Percentiles rank a stretch among this genome's conserved stretches.
Conservation (phyloP, 64 coral and sea anemone species). For the Stichodactyla helianthus region DNA sequence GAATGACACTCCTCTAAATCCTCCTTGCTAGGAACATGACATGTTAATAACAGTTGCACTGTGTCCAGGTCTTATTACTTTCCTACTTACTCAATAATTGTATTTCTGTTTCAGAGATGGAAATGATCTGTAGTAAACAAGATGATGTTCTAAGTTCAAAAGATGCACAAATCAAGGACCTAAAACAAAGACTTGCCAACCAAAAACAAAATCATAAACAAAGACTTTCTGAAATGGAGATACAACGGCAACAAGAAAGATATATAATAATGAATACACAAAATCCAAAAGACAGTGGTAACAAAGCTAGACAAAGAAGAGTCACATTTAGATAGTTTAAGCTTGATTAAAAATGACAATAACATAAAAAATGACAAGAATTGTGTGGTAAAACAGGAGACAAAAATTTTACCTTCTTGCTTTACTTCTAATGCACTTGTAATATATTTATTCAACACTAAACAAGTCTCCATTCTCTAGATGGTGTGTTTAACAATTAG, state of each 20-base stretch:
- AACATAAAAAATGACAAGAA: not conserved
- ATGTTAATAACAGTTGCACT: no score
- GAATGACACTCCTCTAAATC: no score
- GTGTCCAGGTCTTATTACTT: no score
- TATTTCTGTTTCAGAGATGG: slow-evolving; percentile 74
- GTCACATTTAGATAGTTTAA: slow-evolving; percentile 65
- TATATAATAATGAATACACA: slow-evolving; percentile 79
- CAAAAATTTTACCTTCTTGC: not conserved
- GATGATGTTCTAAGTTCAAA: slow-evolving; percentile 87
- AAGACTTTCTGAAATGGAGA: slow-evolving; percentile 73
- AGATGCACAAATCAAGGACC: slow-evolving; percentile 96
- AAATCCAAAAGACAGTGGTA: slow-evolving; percentile 32
- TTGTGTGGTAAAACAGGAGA: not conserved
- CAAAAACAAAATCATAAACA: slow-evolving; percentile 94
- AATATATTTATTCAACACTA: no score
- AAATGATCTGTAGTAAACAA: slow-evolving; percentile 79
- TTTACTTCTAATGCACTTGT: not conserved
- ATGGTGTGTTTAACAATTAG: no score
- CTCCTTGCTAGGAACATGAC: no score
- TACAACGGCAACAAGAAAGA: slow-evolving; percentile 87
- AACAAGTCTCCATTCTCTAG: no score
- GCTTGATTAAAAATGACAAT: not conserved
- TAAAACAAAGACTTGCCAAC: slow-evolving; percentile 61
- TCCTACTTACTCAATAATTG: not conserved
- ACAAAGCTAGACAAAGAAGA: slow-evolving; percentile 58